These are phyloP conservation scores for Cerastis rubricosa DNA, from an alignment of 2,888 invertebrate genomes.

Conservation along the genomic window DNA sequence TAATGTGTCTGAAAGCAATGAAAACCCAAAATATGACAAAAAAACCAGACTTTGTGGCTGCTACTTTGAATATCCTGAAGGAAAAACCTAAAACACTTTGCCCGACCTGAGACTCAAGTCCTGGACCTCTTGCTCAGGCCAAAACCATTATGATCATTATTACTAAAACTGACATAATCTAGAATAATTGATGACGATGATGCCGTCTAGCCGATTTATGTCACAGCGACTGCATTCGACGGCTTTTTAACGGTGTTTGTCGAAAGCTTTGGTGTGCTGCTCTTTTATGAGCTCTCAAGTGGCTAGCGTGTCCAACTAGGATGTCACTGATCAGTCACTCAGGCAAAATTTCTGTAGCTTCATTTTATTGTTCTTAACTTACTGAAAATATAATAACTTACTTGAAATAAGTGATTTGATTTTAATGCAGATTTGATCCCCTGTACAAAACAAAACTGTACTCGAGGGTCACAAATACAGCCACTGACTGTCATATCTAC, in stretches of 20 bases:
- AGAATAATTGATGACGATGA: neutral
- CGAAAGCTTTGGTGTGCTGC: neutral
- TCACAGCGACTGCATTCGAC: neutral
- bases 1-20: no score
- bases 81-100: neutral
- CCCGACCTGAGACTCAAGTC: neutral
- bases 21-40: no score
- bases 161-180: neutral
- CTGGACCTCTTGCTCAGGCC: neutral
- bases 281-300: neutral
- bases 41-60: no score
- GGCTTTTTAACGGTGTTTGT: neutral
- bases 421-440: neutral
- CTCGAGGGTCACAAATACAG: neutral
- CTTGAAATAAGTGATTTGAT: no score
- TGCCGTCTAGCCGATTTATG: neutral
- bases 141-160: neutral
- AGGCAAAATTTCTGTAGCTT: neutral
- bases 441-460: neutral
- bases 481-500: neutral
- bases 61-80: neutral
- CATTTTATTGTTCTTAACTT: no score
- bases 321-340: neutral
- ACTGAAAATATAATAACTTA: no score
- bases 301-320: neutral